Base-by-base conservation (phyloP, 2,797 vertebrate genomes). In the Cichlasoma orientale region DNA sequence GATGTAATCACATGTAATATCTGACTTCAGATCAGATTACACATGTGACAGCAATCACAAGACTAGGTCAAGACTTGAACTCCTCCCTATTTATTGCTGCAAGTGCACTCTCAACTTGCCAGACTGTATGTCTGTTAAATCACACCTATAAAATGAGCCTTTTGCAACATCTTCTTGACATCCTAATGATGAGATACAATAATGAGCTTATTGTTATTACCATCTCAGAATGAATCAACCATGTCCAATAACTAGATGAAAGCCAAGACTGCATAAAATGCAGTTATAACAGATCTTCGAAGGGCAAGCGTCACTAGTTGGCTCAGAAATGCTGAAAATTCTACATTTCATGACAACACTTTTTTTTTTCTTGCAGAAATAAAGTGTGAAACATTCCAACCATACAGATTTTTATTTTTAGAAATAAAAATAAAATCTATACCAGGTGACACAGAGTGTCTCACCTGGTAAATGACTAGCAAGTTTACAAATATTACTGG, bases 1-100 rank as follows among this genome's bases (percentile, higher is more conserved):
- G 88, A 91, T 88, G 82, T 75, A 88, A 92, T 75, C n/a, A 3
- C 8, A 25, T 68, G 84, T 77, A 83, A 88, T 56, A 79, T 53
- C 55, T 75, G 58, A 78, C 80, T 33, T 47, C 25, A 56, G 14
- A 73, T 74, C 29, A 56, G 9, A 79, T 80, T 18, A 84, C 47
- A 23, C 70, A 82, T 70, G 56, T 81, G 61, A 54, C 75, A 53
- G n/a, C 66, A 56, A 54, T 58, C 56, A 76, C 69, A 8, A 73
- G 50, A n/a, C 54, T 56, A 33, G 52, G 47, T 82, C 27, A 25
- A 59, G 47, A 53, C 33, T 74, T 75, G 13, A 73, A 52, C 2
- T 52, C 77, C 50, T 53, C 16, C 18, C 6, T 16, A 1, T 3
- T 23, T 21, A 21, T 7, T 16, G 9, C 25, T 68, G 53, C 18